Evolutionary conservation across 30 jellyfish, hydroid and myxozoan genomes (phyloP).

Genomic region (Turritopsis rubra): DNA sequence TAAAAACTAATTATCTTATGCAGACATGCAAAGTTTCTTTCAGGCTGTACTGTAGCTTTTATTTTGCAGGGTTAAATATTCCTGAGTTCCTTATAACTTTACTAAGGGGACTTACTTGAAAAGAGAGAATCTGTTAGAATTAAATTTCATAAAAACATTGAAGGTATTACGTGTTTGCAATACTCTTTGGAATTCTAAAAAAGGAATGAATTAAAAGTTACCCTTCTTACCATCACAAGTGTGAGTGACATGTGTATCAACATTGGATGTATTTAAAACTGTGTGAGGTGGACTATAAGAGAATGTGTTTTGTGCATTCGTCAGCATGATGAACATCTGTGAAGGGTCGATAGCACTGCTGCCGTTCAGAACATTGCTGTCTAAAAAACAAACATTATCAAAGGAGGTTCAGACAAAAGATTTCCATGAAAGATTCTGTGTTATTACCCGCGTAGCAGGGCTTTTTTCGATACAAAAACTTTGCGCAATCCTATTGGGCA

Average conservation of each 20-base stretch:
- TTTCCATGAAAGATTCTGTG: neutral
- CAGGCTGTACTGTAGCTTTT: too few relatives aligned
- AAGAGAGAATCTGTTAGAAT: too few relatives aligned
- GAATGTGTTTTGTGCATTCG: neutral
- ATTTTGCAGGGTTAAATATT: too few relatives aligned
- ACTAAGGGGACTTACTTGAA: too few relatives aligned
- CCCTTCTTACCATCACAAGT: neutral
- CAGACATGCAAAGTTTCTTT: too few relatives aligned
- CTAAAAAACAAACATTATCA: slow-evolving; percentile 13
- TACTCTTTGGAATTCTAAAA: too few relatives aligned
- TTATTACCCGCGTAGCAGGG: neutral
- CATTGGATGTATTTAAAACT: neutral
- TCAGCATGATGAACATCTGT: slow-evolving; percentile 23
- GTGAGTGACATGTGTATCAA: slow-evolving; percentile 7
- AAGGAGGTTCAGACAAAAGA: neutral
- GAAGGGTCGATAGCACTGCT: slow-evolving; percentile 19
- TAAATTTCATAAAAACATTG: too few relatives aligned
- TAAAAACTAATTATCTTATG: too few relatives aligned
- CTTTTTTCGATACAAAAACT: neutral
- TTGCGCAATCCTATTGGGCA: too few relatives aligned
- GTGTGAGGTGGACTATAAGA: slow-evolving; percentile 8
- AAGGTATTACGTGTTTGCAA: too few relatives aligned
- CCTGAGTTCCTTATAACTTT: too few relatives aligned
- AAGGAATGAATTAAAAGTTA: neutral
- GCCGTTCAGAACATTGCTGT: slow-evolving; percentile 2